Evolutionary conservation across 2,888 invertebrate species (phyloP).

Genomic region (Bimastos eiseni): DNA sequence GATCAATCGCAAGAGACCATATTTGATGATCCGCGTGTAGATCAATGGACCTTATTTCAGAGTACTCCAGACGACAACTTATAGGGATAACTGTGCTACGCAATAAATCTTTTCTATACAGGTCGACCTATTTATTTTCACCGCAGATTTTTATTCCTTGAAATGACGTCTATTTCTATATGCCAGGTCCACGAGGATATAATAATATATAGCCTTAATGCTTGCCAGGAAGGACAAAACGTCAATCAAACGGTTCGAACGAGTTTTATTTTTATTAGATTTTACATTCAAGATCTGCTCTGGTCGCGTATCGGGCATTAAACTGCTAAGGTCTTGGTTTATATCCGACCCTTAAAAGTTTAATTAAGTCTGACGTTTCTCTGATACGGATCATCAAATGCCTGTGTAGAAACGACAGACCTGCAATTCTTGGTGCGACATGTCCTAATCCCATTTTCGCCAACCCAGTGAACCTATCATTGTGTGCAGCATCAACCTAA

Average conservation of each 20-base stretch:
- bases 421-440: slow-evolving; percentile 13
- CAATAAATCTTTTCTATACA: not conserved
- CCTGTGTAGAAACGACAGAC: not conserved
- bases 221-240: slow-evolving; percentile 2
- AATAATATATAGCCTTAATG: not conserved
- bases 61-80: not conserved
- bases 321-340: not conserved
- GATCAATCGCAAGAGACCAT: too few species aligned
- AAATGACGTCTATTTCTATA: not conserved
- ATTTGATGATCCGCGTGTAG: too few species aligned
- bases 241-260: slow-evolving; percentile 13
- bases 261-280: slow-evolving; percentile 2
- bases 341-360: slow-evolving; percentile 13
- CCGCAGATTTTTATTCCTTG: not conserved
- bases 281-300: not conserved
- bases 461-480: slow-evolving; percentile 13
- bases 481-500: slow-evolving; percentile 13
- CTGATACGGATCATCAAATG: slow-evolving; percentile 7
- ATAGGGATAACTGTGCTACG: not conserved
- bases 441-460: not conserved
- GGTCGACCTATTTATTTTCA: not conserved
- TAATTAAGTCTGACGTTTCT: slow-evolving; percentile 7
- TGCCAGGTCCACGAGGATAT: not conserved
- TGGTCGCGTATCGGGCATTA: not conserved
- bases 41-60: not conserved